Evolutionary conservation across 2,113 vertebrate genomes (phyloP).

Genomic region (Hippocampus guttulatus): DNA sequence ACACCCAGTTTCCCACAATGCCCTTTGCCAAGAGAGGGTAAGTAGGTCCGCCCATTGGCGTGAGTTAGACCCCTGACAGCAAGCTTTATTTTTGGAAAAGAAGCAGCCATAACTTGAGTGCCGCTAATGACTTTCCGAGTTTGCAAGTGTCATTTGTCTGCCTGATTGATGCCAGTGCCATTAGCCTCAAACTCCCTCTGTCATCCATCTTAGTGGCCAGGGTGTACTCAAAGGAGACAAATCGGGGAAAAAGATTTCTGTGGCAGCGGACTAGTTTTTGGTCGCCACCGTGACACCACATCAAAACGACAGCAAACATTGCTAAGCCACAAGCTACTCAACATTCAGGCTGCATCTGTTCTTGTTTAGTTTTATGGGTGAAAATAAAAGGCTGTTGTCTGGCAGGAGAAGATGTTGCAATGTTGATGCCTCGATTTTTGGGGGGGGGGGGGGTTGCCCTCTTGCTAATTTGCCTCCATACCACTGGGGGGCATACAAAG

Average conservation of each 20-base stretch:
- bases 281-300: neutral
- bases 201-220: constrained; percentile 29
- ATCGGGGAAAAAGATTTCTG: neutral
- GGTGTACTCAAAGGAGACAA: neutral
- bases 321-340: neutral
- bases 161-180: constrained; percentile 50
- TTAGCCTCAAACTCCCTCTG: constrained; percentile 48
- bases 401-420: neutral
- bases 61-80: constrained; percentile 28
- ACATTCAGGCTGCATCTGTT: neutral
- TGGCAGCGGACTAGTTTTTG: neutral
- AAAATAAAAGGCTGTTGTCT: neutral
- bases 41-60: neutral
- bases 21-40: neutral
- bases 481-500: neutral
- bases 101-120: neutral
- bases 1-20: neutral
- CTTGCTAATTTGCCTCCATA: neutral
- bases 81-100: constrained; percentile 24
- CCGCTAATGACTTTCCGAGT: constrained; percentile 53
- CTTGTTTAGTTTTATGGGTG: neutral
- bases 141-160: constrained; percentile 46
- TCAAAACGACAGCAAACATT: neutral
- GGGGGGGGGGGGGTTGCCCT: neutral
- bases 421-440: neutral